Conservation (phyloP, 1,140 invertebrate species). For the Pseudomyrmex flavicornis region DNA sequence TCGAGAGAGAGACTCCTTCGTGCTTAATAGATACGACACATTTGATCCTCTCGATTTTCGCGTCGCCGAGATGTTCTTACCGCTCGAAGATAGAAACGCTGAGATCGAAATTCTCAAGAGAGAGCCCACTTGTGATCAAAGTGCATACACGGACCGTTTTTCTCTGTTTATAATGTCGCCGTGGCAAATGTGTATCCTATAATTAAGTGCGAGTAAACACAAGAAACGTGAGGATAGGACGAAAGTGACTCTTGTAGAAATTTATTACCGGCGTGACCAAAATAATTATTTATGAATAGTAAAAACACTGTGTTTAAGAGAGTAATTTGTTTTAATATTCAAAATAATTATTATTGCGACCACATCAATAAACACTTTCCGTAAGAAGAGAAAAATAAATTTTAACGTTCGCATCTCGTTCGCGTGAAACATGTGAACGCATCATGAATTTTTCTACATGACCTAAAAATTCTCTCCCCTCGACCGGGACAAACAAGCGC, state of each 20-base stretch:
- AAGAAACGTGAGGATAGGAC: too few relatives aligned
- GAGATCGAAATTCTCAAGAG: slow-evolving; percentile 16
- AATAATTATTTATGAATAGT: too few relatives aligned
- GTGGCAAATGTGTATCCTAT: neutral
- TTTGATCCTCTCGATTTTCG: slow-evolving; percentile 38
- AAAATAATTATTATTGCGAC: too few relatives aligned
- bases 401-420: slow-evolving; percentile 10
- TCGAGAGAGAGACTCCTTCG: neutral
- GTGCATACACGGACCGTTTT: neutral
- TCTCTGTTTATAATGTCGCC: neutral
- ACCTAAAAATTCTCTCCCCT: slow-evolving; percentile 44
- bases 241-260: too few relatives aligned
- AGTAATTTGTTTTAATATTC: too few relatives aligned
- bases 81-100: neutral
- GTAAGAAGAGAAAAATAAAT: neutral
- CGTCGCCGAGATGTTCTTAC: slow-evolving; percentile 1
- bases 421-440: neutral
- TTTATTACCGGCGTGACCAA: too few relatives aligned
- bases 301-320: too few relatives aligned
- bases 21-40: neutral
- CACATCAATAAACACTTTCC: too few relatives aligned
- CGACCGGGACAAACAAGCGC: slow-evolving; percentile 53
- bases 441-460: slow-evolving; percentile 6
- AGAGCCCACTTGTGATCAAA: neutral
- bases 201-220: too few relatives aligned